Conservation (phyloP, 2,797 vertebrate species). For the Sphenopsis melanotis region DNA sequence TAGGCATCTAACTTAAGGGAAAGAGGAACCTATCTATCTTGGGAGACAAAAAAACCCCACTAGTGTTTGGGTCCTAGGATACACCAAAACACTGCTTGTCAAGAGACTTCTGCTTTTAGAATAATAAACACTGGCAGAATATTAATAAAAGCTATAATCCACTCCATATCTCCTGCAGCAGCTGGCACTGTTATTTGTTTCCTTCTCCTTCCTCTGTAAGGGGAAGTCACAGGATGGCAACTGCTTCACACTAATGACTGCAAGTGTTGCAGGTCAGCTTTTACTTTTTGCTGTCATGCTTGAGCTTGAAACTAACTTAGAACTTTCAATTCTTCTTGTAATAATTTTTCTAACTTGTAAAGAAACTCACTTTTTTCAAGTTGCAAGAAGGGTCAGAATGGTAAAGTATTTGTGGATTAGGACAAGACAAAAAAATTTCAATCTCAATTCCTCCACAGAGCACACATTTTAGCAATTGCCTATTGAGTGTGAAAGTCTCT, state of each 20-base stretch:
- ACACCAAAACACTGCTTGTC: not conserved
- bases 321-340: not conserved
- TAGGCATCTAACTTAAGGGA: not conserved
- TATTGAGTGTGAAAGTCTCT: not conserved
- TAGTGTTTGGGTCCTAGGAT: not conserved
- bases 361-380: not conserved
- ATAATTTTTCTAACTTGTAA: not conserved
- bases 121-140: not conserved
- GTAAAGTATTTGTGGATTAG: not conserved
- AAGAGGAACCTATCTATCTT: not conserved
- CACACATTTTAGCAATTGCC: not conserved
- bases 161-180: not conserved
- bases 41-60: not conserved
- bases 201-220: not conserved
- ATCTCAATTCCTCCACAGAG: not conserved
- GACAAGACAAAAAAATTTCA: not conserved
- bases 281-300: accelerated
- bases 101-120: not conserved
- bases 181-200: not conserved
- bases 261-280: not conserved
- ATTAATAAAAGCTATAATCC: not conserved
- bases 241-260: not conserved
- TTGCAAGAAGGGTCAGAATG: not conserved
- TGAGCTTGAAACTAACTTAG: not conserved
- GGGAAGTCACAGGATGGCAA: not conserved